Conservation (phyloP, 2,797 vertebrate species). For the Sebastes taczanowskii region DNA sequence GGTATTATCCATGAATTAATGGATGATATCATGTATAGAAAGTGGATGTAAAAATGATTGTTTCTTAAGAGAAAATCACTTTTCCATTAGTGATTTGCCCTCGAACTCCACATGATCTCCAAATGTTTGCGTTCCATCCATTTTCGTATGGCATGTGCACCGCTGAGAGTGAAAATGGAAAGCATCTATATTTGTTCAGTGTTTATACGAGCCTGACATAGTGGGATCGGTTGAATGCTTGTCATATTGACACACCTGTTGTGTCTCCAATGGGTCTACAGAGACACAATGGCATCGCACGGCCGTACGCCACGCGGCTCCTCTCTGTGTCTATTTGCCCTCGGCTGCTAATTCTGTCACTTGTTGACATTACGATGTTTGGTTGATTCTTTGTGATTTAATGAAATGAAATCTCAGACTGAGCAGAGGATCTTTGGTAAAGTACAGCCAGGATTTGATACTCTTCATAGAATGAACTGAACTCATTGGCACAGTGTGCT, state of each 20-base stretch:
- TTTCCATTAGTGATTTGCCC: neutral
- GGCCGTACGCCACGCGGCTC: slow-evolving; percentile 21
- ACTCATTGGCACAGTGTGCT: neutral
- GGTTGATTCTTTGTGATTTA: slow-evolving; percentile 35
- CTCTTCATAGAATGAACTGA: neutral
- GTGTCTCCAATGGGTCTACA: slow-evolving; percentile 65
- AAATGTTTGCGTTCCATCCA: slow-evolving; percentile 51
- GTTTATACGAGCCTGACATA: slow-evolving; percentile 56
- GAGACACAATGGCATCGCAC: slow-evolving; percentile 67
- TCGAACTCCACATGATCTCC: slow-evolving; percentile 31
- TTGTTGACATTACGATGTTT: slow-evolving; percentile 38
- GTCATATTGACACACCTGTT: slow-evolving; percentile 83
- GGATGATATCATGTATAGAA: neutral
- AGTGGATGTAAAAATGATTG: neutral
- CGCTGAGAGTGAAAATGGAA: slow-evolving; percentile 67
- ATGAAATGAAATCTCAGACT: slow-evolving; percentile 7
- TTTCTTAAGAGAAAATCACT: neutral
- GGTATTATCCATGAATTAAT: neutral
- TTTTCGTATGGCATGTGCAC: slow-evolving; percentile 32
- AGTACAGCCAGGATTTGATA: neutral
- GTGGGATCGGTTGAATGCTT: slow-evolving; percentile 65
- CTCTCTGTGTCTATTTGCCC: slow-evolving; percentile 22
- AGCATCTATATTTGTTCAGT: slow-evolving; percentile 73
- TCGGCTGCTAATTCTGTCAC: slow-evolving; percentile 41
- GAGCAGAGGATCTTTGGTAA: neutral